Base-by-base conservation (phyloP, 2,888 invertebrate species). In the Melinaea menophilus region DNA sequence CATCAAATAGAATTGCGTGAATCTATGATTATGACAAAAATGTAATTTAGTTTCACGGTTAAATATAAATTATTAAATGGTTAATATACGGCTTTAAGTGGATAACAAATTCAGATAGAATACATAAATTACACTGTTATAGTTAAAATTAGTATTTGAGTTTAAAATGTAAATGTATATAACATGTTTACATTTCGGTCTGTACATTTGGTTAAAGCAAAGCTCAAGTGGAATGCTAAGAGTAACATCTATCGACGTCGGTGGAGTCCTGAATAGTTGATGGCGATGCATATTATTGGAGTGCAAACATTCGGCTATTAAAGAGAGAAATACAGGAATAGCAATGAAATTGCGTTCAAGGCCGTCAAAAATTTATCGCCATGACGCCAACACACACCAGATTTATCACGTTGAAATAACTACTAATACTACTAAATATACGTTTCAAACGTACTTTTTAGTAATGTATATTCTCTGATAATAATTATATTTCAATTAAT, bases 401-500 rank as follows among this genome's bases (percentile, higher is more conserved):
- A 79, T 80, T 79, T 79, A 77, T 73, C 74, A 74, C 75, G 76
- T 72, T 78, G 76, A 75, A 75, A 79, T 73, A 76, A 76, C 75
- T 67, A 69, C 67, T 71, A 73, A 72, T 71, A 73, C 74, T 75
- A 48, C 61, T 41, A 22, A 22, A 22, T 22, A 22, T 1, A 22
- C 0, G 22, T 22, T 22, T 22, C 22, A 22, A 22, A 22, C 22
- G 22, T 22, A 22, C 22, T 22, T 22, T 22, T 22, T 22, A 22
- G 22, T 22, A 22, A 22, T 22, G 22, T 22, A 22, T 22, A 22
- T 22, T 22, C 22, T 22, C 22, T 22, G 1, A 22, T 22, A 22
- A 22, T 22, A 22, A 22, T 22, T 22, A 22, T 22, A 22, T 22
- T 22, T 0, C 22, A 22, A 22, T 22, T 22, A 22, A 22, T 22